Evolutionary conservation across 2,888 invertebrate species (phyloP).

Genomic region (Himalopsyche japonica): DNA sequence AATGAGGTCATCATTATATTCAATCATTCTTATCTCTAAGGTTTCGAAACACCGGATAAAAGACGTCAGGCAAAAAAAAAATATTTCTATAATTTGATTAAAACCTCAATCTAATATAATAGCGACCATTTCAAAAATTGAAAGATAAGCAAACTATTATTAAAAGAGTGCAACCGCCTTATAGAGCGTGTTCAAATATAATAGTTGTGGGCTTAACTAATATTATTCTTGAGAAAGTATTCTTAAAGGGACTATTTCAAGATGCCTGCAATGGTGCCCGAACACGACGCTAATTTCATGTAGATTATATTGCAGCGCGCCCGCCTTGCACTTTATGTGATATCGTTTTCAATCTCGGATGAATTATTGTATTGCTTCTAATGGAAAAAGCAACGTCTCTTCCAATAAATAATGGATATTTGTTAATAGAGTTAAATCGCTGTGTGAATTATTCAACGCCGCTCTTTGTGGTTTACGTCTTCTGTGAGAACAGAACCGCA

Average conservation of each 20-base stretch:
- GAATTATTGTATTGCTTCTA: constrained; percentile 24
- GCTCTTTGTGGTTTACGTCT: not conserved
- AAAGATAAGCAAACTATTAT: no score
- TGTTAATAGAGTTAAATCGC: constrained; percentile 24
- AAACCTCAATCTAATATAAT: no score
- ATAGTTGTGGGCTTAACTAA: no score
- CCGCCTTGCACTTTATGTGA: constrained; percentile 14
- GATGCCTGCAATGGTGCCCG: not conserved
- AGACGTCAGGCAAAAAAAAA: no score
- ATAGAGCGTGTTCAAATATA: no score
- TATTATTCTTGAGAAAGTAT: no score
- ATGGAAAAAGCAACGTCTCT: constrained; percentile 19
- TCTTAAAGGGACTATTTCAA: not conserved
- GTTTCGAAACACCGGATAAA: no score
- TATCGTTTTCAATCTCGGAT: constrained; percentile 24
- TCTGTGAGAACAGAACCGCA: not conserved
- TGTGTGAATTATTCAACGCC: constrained; percentile 17
- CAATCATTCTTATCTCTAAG: no score
- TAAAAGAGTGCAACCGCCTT: no score
- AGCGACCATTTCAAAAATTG: no score
- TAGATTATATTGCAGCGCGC: constrained; percentile 2
- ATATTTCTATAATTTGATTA: no score
- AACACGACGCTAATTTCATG: not conserved
- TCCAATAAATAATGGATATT: constrained; percentile 20
- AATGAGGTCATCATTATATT: no score